Percentiles rank a stretch among this genome's conserved stretches.
phyloP scores from a whole-genome alignment of 2,113 vertebrate species.

The Pseudopipra pipra region DNA sequence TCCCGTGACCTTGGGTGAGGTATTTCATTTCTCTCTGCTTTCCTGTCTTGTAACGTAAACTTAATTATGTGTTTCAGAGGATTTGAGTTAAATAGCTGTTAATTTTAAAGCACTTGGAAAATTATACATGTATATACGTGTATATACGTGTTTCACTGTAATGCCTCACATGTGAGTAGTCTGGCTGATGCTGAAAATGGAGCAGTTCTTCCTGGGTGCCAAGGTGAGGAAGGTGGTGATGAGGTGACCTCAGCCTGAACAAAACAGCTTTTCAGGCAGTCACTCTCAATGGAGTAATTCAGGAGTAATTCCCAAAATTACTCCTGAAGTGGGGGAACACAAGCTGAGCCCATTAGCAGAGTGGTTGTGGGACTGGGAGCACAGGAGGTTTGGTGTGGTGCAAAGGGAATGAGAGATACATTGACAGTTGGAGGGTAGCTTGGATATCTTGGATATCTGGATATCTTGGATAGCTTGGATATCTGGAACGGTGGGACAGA shows the following conservation, averaged over 20 bases:
- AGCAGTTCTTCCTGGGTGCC: not conserved
- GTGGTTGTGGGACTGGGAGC: not conserved
- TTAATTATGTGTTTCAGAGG: not conserved
- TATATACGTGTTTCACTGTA: not conserved
- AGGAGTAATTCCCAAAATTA: not conserved
- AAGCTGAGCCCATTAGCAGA: not conserved
- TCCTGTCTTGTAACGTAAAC: not conserved
- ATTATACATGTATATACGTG: not conserved
- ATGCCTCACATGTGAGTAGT: not conserved
- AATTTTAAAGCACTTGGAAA: not conserved
- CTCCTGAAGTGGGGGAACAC: not conserved
- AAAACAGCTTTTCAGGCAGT: not conserved
- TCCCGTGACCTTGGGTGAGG: not conserved
- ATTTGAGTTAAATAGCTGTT: not conserved
- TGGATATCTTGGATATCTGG: rapidly evolving
- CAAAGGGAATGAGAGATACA: not conserved
- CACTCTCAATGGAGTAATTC: not conserved
- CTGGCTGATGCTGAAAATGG: not conserved
- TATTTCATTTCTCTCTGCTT: not conserved
- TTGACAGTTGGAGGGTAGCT: not conserved
- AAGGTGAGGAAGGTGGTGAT: not conserved
- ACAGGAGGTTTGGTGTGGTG: not conserved
- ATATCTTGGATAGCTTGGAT: too few species aligned
- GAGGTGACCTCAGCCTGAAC: not conserved
- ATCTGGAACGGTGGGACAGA: rapidly evolving